Base-by-base conservation (phyloP, 1,140 invertebrate genomes). In the Drosophila miranda region DNA sequence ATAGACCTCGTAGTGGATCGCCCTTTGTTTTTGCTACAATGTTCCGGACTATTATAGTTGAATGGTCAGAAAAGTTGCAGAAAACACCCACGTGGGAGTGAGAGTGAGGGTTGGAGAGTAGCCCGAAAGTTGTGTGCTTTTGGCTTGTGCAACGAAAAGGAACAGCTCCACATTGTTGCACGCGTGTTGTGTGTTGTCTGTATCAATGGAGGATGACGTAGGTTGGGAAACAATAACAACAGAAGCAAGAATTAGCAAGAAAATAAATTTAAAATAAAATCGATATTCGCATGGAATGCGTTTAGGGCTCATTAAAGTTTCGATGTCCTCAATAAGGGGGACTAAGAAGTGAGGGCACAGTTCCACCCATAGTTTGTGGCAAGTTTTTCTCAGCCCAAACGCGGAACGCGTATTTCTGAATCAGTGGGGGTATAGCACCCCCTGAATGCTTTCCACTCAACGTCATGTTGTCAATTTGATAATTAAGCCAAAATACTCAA, bases 11-110 rank as follows among this genome's bases (percentile, higher is more conserved):
- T 51, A 28, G 58, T 59, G 51, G n/a, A 16, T 14, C 30, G 70
- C 51, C 52, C 59, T 51, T 73, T 67, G 55, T 82, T 78, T 81
- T 81, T 73, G 62, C 68, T 59, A 69, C 58, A 81, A 74, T 64
- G 74, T 83, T 53, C 69, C 54, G 56, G 79, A 82, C 79, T 75
- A 64, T 82, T 83, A 83, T 69, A 56, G 64, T 75, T 71, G 64
- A 82, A 83, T 82, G 79, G 79, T 78, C 64, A 83, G 61, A 78
- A 71, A 82, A 83, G 79, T 83, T 83, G 54, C 60, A 72, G 75
- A 60, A 74, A 78, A 70, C 74, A 71, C 59, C 77, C 76, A 77
- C 67, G 57, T 43, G 13, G 42, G 43, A 52, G 30, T 14, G 14
- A 46, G 21, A 49, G 61, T 13, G 19, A 9, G 30, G 9, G 30